phyloP scores from a whole-genome alignment of 2,888 invertebrate genomes.

The Stictocephala bisonia region DNA sequence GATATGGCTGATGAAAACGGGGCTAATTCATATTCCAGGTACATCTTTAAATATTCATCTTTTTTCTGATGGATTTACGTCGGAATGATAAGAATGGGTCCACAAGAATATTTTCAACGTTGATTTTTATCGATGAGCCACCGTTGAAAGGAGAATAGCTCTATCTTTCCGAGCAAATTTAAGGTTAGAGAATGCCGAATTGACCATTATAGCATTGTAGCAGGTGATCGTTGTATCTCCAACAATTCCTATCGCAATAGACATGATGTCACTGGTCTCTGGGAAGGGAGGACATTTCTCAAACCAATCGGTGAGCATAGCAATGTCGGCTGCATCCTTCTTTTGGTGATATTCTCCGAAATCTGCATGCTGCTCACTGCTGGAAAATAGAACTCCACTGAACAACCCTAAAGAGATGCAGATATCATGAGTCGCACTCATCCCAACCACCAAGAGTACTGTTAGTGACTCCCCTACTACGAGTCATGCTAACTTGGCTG shows the following conservation, averaged over 20 bases:
- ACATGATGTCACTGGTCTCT: conserved; percentile 14
- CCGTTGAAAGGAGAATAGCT: conserved; percentile 9
- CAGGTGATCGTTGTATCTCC: conserved; percentile 58
- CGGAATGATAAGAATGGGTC: conserved; percentile 57
- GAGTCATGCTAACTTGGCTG: conserved; percentile 51
- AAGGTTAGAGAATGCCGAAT: conserved; percentile 24
- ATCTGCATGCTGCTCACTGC: conserved; percentile 55
- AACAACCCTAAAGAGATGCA: conserved; percentile 53
- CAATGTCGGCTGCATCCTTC: conserved; percentile 53
- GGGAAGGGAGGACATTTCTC: conserved; percentile 55
- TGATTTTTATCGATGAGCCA: conserved; percentile 48
- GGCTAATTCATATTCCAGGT: conserved; percentile 55
- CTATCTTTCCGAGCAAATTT: conserved; percentile 5
- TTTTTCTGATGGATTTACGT: conserved; percentile 50
- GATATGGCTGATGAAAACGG: conserved; percentile 55
- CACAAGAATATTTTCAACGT: conserved; percentile 47
- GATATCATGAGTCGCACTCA: conserved; percentile 51
- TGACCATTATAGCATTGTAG: conserved; percentile 57
- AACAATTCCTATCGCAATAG: conserved; percentile 25
- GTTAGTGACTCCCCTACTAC: conserved; percentile 50
- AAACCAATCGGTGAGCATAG: conserved; percentile 55
- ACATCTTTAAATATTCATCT: conserved; percentile 52
- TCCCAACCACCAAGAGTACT: conserved; percentile 53
- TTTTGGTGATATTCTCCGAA: conserved; percentile 51
- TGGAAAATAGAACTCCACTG: not conserved